Conservation (phyloP, 2,888 invertebrate genomes). For the Drosophila kanekoi region DNA sequence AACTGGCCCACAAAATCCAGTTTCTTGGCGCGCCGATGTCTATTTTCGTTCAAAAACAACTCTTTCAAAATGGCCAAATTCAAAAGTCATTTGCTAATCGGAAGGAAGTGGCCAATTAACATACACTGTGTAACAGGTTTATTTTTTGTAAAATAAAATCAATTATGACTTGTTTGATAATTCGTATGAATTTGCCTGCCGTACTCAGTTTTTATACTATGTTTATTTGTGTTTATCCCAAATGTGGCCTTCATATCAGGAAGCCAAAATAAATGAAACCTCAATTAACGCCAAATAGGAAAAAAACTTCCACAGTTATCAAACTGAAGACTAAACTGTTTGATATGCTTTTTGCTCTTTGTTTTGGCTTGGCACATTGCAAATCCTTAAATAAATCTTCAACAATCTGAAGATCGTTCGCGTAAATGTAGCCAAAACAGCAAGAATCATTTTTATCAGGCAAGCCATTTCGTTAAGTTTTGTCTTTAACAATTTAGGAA, state of each 20-base stretch:
- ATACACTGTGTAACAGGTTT: constrained; percentile 35
- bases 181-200: neutral
- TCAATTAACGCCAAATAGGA: neutral
- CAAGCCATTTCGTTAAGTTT: neutral
- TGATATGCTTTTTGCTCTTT: no score
- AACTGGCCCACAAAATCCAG: constrained; percentile 47
- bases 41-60: constrained; percentile 37
- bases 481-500: no score
- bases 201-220: neutral
- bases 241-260: neutral
- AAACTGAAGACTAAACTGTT: neutral
- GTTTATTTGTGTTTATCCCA: neutral
- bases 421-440: neutral
- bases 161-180: neutral
- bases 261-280: neutral
- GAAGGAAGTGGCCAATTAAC: constrained; percentile 71
- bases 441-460: neutral
- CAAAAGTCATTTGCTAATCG: constrained; percentile 47
- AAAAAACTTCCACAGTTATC: neutral
- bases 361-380: no score
- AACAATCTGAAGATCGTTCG: neutral
- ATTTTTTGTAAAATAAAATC: neutral
- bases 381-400: no score
- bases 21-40: constrained; percentile 27
- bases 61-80: constrained; percentile 42